Conservation (phyloP, 92 coral and sea anemone genomes). For the Parazoanthus darwini region DNA sequence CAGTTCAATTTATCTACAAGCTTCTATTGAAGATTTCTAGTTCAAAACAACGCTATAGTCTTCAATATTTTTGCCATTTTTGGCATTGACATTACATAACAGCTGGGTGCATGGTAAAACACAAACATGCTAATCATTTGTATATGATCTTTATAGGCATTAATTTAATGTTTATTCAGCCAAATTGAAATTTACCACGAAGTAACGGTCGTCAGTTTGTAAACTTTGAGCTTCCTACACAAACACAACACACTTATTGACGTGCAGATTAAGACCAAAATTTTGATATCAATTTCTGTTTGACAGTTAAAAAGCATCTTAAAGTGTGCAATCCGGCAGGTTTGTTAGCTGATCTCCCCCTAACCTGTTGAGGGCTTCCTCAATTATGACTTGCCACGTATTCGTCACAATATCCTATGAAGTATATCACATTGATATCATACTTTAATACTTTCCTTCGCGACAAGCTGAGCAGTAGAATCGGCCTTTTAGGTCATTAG, state of each 20-base stretch:
- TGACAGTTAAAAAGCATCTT: neutral
- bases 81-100: neutral
- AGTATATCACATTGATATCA: neutral
- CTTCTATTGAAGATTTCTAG: too few relatives aligned
- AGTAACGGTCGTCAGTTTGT: neutral
- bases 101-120: neutral
- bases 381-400: neutral
- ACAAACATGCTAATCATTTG: neutral
- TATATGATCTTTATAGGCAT: neutral
- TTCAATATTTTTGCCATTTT: neutral
- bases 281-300: neutral
- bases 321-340: neutral
- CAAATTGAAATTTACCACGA: too few relatives aligned
- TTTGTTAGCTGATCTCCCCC: constrained; percentile 25
- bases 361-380: constrained; percentile 13
- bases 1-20: too few relatives aligned
- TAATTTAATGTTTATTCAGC: neutral
- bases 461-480: neutral
- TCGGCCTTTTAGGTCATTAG: too few relatives aligned
- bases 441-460: neutral
- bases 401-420: neutral
- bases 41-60: too few relatives aligned
- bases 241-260: neutral
- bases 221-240: neutral
- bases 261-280: neutral